Percentiles rank a stretch among this genome's conserved stretches.
Evolutionary conservation across 2,113 vertebrate genomes (phyloP).

Genomic region (Myocastor coypus): DNA sequence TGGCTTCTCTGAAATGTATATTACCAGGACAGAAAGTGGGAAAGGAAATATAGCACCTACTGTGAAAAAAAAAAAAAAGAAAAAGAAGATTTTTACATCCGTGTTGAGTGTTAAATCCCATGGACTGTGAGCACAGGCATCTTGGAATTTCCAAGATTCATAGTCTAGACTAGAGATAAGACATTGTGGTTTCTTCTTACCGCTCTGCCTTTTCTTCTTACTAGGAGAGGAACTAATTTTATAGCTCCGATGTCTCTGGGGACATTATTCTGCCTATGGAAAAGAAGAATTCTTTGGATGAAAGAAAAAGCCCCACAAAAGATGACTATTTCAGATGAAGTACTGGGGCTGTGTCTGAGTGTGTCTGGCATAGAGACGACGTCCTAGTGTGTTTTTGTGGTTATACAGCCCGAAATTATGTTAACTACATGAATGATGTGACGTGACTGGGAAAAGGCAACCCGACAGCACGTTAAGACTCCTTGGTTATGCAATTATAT

Average conservation of each 20-base stretch:
- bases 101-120: slow-evolving; percentile 54
- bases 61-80: not conserved
- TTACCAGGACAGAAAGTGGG: not conserved
- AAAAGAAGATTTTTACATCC: slow-evolving; percentile 45
- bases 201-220: slow-evolving; percentile 18
- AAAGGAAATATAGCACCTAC: not conserved
- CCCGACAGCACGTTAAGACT: slow-evolving; percentile 66
- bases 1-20: slow-evolving; percentile 43
- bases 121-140: not conserved
- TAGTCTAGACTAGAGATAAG: slow-evolving; percentile 75
- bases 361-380: slow-evolving; percentile 62
- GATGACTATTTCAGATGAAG: slow-evolving; percentile 74
- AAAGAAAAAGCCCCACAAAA: not conserved
- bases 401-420: slow-evolving; percentile 53
- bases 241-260: slow-evolving; percentile 6
- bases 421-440: slow-evolving; percentile 60
- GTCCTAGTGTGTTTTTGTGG: slow-evolving; percentile 59
- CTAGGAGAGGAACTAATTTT: slow-evolving; percentile 41
- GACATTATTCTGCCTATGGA: slow-evolving; percentile 35
- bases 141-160: slow-evolving; percentile 60
- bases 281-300: slow-evolving; percentile 67
- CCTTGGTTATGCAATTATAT: slow-evolving; percentile 72
- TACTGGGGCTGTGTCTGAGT: slow-evolving; percentile 46
- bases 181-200: not conserved
- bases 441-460: slow-evolving; percentile 58